Evolutionary conservation across 2,797 vertebrate species (phyloP).

Genomic region (Dermochelys coriacea): DNA sequence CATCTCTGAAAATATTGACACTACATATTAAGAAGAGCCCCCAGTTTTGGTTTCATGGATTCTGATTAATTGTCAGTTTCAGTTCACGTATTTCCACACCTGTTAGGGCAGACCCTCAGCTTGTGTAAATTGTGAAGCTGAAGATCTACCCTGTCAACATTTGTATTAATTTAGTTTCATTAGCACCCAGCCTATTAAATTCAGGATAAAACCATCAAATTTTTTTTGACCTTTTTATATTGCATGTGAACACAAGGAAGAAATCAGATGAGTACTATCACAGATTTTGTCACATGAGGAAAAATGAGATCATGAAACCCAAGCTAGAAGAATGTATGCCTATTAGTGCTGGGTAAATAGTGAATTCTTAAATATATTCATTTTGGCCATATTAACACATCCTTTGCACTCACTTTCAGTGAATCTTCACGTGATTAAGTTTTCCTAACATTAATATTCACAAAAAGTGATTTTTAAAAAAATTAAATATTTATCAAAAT

Average conservation of each 20-base stretch:
- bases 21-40: not conserved
- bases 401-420: not conserved
- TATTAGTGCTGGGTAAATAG: not conserved
- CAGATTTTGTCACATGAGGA: not conserved
- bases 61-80: not conserved
- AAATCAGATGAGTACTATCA: conserved; percentile 9
- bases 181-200: not conserved
- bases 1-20: not conserved
- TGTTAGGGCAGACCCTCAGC: not conserved
- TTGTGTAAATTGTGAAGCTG: not conserved
- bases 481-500: conserved; percentile 21
- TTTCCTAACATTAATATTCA: conserved; percentile 1
- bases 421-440: not conserved
- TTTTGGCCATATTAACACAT: not conserved
- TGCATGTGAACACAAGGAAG: not conserved
- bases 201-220: not conserved
- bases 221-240: not conserved
- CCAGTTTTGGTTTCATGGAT: not conserved
- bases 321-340: not conserved
- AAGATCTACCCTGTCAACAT: not conserved
- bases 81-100: not conserved
- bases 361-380: not conserved
- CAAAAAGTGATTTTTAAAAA: not conserved
- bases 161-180: conserved; percentile 1
- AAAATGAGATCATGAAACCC: not conserved